phyloP scores from a whole-genome alignment of 2,113 vertebrate genomes.

The Upupa epops region DNA sequence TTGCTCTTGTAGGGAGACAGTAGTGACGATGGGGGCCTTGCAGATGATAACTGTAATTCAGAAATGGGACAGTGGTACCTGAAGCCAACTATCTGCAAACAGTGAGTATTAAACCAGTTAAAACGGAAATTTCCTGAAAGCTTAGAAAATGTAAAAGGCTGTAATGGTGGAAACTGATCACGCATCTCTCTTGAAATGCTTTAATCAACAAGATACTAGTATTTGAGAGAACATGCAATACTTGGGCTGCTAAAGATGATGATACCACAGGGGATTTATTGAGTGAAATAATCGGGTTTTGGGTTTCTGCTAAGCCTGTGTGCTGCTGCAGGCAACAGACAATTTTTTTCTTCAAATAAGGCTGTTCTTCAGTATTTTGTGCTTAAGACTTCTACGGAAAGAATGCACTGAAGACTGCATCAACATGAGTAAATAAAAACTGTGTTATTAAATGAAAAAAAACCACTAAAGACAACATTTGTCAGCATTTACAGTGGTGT shows the following conservation, averaged over 20 bases:
- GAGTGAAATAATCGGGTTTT: neutral
- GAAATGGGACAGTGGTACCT: constrained; percentile 82
- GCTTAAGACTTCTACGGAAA: neutral
- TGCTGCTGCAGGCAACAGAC: neutral
- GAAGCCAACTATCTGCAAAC: constrained; percentile 86
- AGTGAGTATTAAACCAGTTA: constrained; percentile 79
- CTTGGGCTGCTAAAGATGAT: too few species aligned
- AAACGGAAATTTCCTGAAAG: neutral
- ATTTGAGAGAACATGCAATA: neutral
- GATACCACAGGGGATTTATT: too few species aligned
- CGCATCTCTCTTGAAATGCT: neutral
- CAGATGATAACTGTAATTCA: constrained; percentile 80
- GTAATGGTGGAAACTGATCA: neutral
- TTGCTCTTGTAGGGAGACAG: constrained; percentile 86
- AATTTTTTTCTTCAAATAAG: neutral
- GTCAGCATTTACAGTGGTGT: neutral
- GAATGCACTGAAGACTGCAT: neutral
- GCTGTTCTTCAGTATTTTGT: neutral
- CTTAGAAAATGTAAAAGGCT: neutral
- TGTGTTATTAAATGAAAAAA: neutral
- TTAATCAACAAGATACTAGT: neutral
- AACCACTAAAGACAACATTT: neutral
- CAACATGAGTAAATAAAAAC: neutral
- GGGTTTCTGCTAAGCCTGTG: neutral
- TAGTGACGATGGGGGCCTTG: constrained; percentile 89